Conservation (phyloP, 2,113 vertebrate species). For the Hemichromis elongatus region DNA sequence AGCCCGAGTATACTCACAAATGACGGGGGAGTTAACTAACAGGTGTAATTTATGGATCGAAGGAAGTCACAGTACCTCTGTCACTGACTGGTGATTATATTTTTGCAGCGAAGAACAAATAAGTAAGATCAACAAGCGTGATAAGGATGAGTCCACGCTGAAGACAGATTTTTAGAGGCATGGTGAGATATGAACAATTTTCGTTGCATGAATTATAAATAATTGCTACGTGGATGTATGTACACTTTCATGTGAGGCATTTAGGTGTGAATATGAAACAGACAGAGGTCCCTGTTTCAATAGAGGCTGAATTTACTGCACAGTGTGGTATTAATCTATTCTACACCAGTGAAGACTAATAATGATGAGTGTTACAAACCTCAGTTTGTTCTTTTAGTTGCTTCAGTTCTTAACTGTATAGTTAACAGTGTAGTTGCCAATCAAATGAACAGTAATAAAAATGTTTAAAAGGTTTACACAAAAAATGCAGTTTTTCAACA, state of each 20-base stretch:
- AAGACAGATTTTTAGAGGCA: constrained; percentile 64
- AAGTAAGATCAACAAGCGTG: constrained; percentile 88
- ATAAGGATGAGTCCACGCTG: constrained; percentile 86
- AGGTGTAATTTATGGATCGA: constrained; percentile 99
- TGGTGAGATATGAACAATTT: constrained; percentile 58
- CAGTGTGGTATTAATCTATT: not conserved
- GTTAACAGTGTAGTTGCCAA: not conserved
- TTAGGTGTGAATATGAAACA: not conserved
- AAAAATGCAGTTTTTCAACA: not conserved
- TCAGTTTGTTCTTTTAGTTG: not conserved
- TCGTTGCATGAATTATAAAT: not conserved
- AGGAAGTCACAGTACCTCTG: constrained; percentile 89
- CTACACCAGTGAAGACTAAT: not conserved
- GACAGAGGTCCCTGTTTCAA: not conserved
- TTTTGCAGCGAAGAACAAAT: constrained; percentile 90
- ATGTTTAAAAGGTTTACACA: not conserved
- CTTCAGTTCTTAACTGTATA: not conserved
- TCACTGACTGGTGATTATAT: constrained; percentile 85
- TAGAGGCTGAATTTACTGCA: not conserved
- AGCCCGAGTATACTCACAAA: constrained; percentile 92
- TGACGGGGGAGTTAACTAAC: constrained; percentile 94
- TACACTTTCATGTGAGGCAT: not conserved
- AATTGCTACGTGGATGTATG: too few species aligned
- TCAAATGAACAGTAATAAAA: not conserved
- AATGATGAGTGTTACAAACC: not conserved